Base-by-base conservation (phyloP, 2,888 invertebrate species). In the Drosophila anceps region DNA sequence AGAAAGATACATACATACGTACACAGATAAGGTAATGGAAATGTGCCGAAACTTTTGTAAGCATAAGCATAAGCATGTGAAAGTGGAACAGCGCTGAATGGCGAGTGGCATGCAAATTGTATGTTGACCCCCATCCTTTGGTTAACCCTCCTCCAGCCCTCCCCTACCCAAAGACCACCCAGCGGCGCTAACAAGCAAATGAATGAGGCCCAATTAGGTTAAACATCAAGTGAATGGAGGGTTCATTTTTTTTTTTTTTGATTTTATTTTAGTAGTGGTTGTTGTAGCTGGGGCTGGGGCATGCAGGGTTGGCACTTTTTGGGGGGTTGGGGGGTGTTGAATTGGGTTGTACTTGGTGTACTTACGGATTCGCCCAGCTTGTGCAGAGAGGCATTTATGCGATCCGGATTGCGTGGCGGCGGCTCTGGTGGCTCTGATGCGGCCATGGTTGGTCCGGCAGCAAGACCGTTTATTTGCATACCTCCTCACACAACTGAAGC, bases 381-480 rank as follows among this genome's bases (percentile, higher is more conserved):
- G 85, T 93, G 92, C 78, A 93, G 88, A 80, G 93, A 93, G 84
- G 93, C 93, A 88, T 93, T 93, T 90, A 93, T 93, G 83, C 93
- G 92, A 89, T 93, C 93, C 90, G 93, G 93, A 91, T 93, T 93
- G 85, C 93, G 91, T 85, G 93, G 93, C 90, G 93, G 93, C 81
- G 93, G 93, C 90, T 93, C 93, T 92, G 93, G 93, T 82, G 93
- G 93, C 91, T 93, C 93, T 76, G 93, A 92, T 80, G 93, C 92
- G 86, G 93, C 93, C 92, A 93, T 93, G 81, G 91, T 92, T 81
- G 92, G 92, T 91, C 92, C 92, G 86, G 90, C 86, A 87, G 91
- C 91, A 70, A 91, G 90, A 77, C 92, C 92, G 91, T 92, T 93
- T 91, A 93, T 91, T 92, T 92, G 93, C 93, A 93, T 93, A 85